Conservation (phyloP, 1,140 invertebrate genomes). For the Odontomachus brunneus region DNA sequence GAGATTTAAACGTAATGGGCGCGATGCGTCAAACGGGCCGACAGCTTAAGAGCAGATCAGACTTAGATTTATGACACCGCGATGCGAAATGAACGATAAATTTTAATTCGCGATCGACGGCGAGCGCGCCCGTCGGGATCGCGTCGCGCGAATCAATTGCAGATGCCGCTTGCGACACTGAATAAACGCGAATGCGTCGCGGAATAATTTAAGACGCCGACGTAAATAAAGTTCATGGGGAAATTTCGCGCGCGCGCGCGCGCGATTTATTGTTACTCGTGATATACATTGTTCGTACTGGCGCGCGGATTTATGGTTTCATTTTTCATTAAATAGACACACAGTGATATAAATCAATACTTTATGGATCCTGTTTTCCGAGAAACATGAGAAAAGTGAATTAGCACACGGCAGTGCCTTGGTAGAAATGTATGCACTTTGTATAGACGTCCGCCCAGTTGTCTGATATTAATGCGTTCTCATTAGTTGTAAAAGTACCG, state of each 20-base stretch:
- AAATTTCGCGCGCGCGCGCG: constrained; percentile 27
- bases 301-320: constrained; percentile 38
- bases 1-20: constrained; percentile 62
- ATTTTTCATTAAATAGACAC: constrained; percentile 56
- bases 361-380: constrained; percentile 4
- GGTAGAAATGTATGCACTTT: too few relatives aligned
- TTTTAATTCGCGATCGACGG: constrained; percentile 58
- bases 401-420: too few relatives aligned
- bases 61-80: constrained; percentile 70
- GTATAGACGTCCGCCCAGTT: too few relatives aligned
- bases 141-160: constrained; percentile 37
- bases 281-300: constrained; percentile 21
- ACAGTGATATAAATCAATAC: constrained; percentile 33
- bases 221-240: constrained; percentile 57
- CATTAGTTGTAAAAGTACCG: too few relatives aligned
- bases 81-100: constrained; percentile 69
- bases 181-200: constrained; percentile 39
- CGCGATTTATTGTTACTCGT: constrained; percentile 52
- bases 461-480: too few relatives aligned
- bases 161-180: constrained; percentile 34
- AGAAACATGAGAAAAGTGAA: neutral
- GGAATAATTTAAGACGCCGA: constrained; percentile 61
- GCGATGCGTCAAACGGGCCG: constrained; percentile 67
- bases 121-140: neutral
- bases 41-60: constrained; percentile 73